Evolutionary conservation across 2,888 invertebrate species (phyloP).

Genomic region (Nymphalis urticae): DNA sequence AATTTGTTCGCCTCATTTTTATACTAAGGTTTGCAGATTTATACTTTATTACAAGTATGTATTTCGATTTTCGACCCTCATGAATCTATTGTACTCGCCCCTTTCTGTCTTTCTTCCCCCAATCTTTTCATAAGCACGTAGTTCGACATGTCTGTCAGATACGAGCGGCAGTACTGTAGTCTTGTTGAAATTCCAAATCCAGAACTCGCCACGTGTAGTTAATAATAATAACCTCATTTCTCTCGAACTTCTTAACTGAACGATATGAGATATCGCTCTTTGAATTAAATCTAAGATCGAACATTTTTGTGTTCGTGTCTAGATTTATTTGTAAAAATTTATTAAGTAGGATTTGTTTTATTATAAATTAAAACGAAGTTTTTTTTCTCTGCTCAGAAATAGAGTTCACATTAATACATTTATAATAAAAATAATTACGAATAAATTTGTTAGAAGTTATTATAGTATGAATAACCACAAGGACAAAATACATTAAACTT

Average conservation of each 20-base stretch:
- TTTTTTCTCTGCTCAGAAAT: too few relatives aligned
- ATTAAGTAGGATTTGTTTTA: too few relatives aligned
- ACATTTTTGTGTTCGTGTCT: too few relatives aligned
- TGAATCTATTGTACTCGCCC: constrained; percentile 13
- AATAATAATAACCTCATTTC: too few relatives aligned
- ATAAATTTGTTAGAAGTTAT: not conserved
- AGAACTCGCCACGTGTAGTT: not conserved
- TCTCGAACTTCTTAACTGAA: too few relatives aligned
- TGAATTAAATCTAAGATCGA: too few relatives aligned
- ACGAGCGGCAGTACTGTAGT: not conserved
- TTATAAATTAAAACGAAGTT: too few relatives aligned
- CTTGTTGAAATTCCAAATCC: not conserved
- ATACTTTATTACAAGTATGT: not conserved
- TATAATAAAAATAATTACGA: too few relatives aligned
- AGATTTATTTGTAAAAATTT: too few relatives aligned
- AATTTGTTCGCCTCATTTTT: not conserved
- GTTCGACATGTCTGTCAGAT: not conserved
- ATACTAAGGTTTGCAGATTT: not conserved
- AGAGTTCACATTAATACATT: too few relatives aligned
- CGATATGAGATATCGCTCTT: too few relatives aligned
- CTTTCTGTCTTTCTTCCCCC: constrained; percentile 11
- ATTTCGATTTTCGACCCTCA: constrained; percentile 9
- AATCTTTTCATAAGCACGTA: not conserved
- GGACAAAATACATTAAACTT: constrained; percentile 2
- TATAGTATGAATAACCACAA: not conserved